Conservation (phyloP, 2,888 invertebrate genomes). For the Scaeva pyrastri region DNA sequence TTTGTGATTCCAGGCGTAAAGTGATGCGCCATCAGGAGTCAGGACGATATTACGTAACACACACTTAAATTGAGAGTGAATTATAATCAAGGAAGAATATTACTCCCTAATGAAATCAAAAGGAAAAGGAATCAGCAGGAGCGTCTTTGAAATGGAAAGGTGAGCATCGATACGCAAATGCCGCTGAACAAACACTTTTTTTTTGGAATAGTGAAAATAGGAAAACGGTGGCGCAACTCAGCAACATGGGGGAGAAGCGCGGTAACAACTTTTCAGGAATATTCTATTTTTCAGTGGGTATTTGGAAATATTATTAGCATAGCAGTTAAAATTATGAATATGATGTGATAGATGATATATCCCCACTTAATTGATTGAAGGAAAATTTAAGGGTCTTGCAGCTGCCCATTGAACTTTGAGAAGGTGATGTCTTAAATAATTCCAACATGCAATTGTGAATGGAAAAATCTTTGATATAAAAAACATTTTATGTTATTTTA, state of each 20-base stretch:
- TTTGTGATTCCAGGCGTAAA: conserved; percentile 31
- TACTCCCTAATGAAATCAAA: conserved; percentile 68
- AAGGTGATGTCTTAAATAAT: no score
- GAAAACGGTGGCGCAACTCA: not conserved
- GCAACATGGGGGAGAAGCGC: no score
- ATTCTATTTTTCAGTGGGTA: not conserved
- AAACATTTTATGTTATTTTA: no score
- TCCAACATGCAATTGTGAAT: no score
- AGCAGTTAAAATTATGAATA: no score
- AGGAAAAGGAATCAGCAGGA: conserved; percentile 56
- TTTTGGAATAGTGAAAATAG: conserved; percentile 12
- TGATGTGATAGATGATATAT: conserved; percentile 1
- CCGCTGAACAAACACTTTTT: conserved; percentile 8
- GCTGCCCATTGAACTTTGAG: not conserved
- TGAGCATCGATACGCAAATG: conserved; percentile 1
- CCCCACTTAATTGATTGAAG: not conserved
- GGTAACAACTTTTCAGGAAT: no score
- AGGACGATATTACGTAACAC: conserved; percentile 44
- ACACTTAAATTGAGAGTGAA: conserved; percentile 57
- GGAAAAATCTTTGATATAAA: no score
- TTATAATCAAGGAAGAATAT: conserved; percentile 30
- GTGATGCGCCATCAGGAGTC: conserved; percentile 42
- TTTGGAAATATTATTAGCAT: not conserved
- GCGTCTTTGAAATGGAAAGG: conserved; percentile 50
- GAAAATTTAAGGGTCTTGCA: not conserved